Evolutionary conservation across 2,888 invertebrate species (phyloP), one percentile per base, ranked within the genome.

Genomic region (Chalcosyrphus nemorum): DNA sequence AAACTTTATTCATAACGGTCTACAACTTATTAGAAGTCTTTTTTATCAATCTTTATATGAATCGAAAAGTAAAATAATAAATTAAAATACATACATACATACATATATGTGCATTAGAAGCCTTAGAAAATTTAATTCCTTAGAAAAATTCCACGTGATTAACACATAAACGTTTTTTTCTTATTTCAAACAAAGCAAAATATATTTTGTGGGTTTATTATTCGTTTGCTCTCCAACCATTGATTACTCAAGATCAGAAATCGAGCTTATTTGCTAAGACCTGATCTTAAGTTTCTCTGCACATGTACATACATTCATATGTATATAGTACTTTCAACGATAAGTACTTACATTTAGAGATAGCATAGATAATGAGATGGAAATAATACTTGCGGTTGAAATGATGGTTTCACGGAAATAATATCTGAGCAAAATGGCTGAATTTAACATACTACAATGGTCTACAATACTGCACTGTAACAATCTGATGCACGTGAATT

Each of bases 361-460:
- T 54, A 7, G 29, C n/a, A 35, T 54, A 15, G 43, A 57, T 56
- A 66, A 65, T 38, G 13, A 29, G 13, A 43, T 54, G 13, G 32
- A 66, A 65, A 57, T 47, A 56, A 9, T 24, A 9, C n/a, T 72
- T 72, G 72, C 21, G 72, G 72, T 72, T 59, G 35, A 27, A 47
- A 13, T 19, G 24, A 19, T 47, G 43, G 65, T 65, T 75, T 57
- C 3, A 43, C 15, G 32, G 57, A 76, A 76, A 76, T 35, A 21
- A 15, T 57, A 76, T 50, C 66, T 66, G 3, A 56, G 13, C 38
- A 38, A 65, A 66, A 47, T 13, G 29, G 17, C 17, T 66, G 4
- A 38, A 13, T 13, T 13, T 13, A 13, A 38, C 38, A 4, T 19
- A 41, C 47, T 9, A 47, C 57, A 45, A 15, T 4, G 19, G 7